Conservation (phyloP, 2,113 vertebrate species). For the Columbina picui region DNA sequence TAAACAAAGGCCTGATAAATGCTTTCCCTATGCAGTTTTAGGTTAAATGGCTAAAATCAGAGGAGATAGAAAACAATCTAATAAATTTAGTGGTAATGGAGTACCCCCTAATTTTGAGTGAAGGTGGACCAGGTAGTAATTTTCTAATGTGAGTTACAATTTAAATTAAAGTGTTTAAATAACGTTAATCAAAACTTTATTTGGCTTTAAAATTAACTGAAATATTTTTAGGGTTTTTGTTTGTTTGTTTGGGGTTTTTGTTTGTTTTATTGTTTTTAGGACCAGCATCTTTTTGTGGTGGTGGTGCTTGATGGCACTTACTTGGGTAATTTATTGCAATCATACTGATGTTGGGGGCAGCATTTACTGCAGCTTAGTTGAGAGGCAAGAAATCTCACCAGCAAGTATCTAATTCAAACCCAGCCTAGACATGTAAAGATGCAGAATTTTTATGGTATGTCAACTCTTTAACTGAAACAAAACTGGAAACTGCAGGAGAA, state of each 20-base stretch:
- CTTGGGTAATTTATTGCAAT: background rate
- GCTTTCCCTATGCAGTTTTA: background rate
- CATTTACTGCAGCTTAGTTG: background rate
- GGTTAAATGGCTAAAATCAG: background rate
- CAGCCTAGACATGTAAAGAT: background rate
- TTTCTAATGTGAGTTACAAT: background rate
- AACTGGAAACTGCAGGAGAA: background rate
- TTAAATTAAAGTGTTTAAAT: background rate
- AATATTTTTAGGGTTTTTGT: background rate
- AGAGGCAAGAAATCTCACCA: background rate
- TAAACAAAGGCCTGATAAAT: background rate
- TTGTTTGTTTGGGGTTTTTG: background rate
- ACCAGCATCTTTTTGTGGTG: background rate
- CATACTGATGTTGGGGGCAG: background rate
- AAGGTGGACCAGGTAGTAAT: background rate
- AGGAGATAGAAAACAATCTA: background rate
- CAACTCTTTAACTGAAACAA: background rate
- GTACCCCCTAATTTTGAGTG: background rate
- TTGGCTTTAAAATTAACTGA: background rate
- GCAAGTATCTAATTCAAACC: background rate
- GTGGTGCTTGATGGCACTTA: background rate
- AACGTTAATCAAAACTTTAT: background rate
- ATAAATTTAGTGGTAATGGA: background rate
- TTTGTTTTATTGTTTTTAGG: background rate
- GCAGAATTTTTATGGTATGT: background rate